A percentile compares a stretch with the other conserved stretches of the same genome.
phyloP scores from a whole-genome alignment of 1,140 invertebrate species.

The Cryptotermes secundus region DNA sequence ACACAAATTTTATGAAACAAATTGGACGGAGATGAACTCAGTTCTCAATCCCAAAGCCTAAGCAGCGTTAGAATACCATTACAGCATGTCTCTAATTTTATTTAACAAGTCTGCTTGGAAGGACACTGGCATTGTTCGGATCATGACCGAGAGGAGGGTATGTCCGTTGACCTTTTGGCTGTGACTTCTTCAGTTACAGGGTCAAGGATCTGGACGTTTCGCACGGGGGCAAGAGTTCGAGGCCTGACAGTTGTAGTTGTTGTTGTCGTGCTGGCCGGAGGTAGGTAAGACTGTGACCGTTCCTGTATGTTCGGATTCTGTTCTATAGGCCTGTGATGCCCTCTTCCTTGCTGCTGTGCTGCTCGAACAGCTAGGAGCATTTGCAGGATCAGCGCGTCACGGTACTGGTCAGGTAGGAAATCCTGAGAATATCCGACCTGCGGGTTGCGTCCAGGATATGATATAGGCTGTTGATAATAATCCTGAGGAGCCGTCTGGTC shows the following conservation, averaged over 20 bases:
- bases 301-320: background rate
- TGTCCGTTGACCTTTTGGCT: constrained; percentile 30
- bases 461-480: background rate
- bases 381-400: constrained; percentile 28
- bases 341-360: background rate
- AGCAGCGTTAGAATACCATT: no score
- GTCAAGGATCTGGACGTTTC: constrained; percentile 32
- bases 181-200: constrained; percentile 23
- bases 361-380: constrained; percentile 32
- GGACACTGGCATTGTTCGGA: background rate
- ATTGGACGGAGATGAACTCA: background rate
- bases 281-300: background rate
- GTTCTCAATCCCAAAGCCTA: background rate
- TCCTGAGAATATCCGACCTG: constrained; percentile 6
- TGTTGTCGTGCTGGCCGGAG: background rate
- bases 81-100: background rate
- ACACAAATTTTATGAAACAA: background rate
- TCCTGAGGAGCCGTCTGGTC: background rate
- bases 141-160: background rate
- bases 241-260: background rate
- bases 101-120: background rate
- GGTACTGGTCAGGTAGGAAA: constrained; percentile 25
- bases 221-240: constrained; percentile 10
- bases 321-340: background rate
- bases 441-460: background rate